phyloP scores from a whole-genome alignment of 1,140 invertebrate species.

The Ceratina japonica region DNA sequence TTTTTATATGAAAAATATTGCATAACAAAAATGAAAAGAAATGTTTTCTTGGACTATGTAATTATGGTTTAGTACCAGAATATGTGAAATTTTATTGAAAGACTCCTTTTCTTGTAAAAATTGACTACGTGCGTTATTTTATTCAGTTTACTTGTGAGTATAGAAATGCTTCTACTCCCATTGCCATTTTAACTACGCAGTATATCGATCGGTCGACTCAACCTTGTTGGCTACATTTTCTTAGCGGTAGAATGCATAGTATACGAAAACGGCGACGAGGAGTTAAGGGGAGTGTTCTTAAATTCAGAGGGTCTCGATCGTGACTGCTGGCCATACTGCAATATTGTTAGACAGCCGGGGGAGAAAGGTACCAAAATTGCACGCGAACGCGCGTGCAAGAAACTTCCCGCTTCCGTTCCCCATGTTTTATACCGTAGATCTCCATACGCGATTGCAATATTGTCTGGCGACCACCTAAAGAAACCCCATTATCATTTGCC shows the following conservation, averaged over 20 bases:
- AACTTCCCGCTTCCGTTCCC: constrained; percentile 39
- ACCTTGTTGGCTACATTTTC: background rate
- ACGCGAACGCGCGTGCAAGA: constrained; percentile 47
- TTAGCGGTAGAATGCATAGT: background rate
- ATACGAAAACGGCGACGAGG: background rate
- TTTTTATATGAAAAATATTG: too few species aligned
- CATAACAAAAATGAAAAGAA: too few species aligned
- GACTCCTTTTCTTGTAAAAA: too few species aligned
- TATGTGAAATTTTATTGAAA: too few species aligned
- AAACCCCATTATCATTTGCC: background rate
- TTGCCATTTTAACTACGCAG: too few species aligned
- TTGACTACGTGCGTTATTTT: too few species aligned
- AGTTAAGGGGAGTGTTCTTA: constrained; percentile 3
- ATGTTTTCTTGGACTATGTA: too few species aligned
- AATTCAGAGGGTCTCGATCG: constrained; percentile 2
- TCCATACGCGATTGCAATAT: constrained; percentile 26
- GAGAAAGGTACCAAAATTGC: constrained; percentile 33
- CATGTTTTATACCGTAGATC: constrained; percentile 17
- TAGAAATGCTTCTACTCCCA: too few species aligned
- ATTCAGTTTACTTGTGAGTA: too few species aligned
- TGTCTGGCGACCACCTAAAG: constrained; percentile 3
- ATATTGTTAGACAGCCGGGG: constrained; percentile 21
- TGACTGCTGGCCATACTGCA: constrained; percentile 31
- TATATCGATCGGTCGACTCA: background rate
- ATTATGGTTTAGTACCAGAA: too few species aligned